Percentiles rank a stretch among this genome's conserved stretches.
Conservation (phyloP, 2,888 invertebrate species). For the Rapana venosa region DNA sequence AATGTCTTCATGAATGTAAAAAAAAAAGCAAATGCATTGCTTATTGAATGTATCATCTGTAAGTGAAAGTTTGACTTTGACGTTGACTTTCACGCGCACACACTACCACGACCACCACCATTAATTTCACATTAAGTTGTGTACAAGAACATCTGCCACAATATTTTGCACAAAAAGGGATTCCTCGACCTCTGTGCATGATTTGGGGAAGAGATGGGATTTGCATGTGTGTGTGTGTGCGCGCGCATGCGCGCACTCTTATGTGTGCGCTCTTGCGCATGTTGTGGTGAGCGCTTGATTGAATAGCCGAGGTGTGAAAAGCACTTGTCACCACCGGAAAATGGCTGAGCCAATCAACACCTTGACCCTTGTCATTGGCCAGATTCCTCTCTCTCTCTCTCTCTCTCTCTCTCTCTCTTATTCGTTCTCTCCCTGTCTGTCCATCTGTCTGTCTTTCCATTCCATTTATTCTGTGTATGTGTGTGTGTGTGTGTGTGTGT, state of each 20-base stretch:
- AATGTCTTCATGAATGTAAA: too few species aligned
- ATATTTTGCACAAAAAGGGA: too few species aligned
- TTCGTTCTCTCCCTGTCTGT: not conserved
- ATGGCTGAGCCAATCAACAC: constrained; percentile 24
- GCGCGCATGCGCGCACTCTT: not conserved
- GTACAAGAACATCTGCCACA: too few species aligned
- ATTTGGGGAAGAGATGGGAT: too few species aligned
- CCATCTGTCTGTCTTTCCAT: not conserved
- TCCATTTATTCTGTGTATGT: not conserved
- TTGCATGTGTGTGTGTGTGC: not conserved
- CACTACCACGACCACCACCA: not conserved
- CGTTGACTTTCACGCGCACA: too few species aligned
- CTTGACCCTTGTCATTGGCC: not conserved
- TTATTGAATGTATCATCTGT: too few species aligned
- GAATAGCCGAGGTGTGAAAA: not conserved
- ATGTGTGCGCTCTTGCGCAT: too few species aligned
- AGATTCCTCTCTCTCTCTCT: constrained; percentile 38
- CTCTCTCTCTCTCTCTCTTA: constrained; percentile 43
- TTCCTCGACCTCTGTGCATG: too few species aligned
- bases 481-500: not conserved
- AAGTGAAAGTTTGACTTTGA: too few species aligned
- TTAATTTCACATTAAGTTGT: not conserved
- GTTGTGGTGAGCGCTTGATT: not conserved
- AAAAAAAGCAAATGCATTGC: too few species aligned
- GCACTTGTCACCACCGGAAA: not conserved